phyloP scores from a whole-genome alignment of 2,797 vertebrate species.

The Mus caroli region DNA sequence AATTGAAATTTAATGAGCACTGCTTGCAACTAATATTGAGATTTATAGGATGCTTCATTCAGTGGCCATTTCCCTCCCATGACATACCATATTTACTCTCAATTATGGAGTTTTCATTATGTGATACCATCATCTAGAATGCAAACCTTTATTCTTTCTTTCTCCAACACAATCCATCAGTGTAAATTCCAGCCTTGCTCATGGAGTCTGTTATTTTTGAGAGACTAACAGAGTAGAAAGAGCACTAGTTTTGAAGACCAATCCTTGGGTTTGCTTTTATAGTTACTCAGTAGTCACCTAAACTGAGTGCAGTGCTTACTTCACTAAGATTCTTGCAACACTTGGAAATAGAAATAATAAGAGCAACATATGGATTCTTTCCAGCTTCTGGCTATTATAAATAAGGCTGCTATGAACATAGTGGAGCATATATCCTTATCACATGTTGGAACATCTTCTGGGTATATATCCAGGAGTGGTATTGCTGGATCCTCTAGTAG shows the following conservation, averaged over 20 bases:
- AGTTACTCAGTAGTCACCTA: not conserved
- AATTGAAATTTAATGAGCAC: constrained; percentile 22
- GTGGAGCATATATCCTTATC: too few relatives aligned
- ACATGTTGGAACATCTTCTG: too few relatives aligned
- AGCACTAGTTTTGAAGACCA: not conserved
- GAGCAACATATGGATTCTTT: not conserved
- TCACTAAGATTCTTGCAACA: not conserved
- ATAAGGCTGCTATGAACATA: too few relatives aligned
- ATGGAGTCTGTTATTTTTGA: not conserved
- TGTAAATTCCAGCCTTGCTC: not conserved
- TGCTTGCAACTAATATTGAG: constrained; percentile 32
- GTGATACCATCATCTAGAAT: not conserved
- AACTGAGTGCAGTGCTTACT: not conserved
- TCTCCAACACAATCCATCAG: not conserved
- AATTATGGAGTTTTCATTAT: not conserved
- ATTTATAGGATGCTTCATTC: not conserved
- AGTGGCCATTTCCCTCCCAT: not conserved
- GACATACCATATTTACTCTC: not conserved
- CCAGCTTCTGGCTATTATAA: too few relatives aligned
- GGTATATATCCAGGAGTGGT: too few relatives aligned
- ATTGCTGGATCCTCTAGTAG: too few relatives aligned
- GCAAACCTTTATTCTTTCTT: not conserved
- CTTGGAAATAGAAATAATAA: not conserved
- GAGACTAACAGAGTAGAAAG: not conserved
- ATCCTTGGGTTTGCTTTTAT: not conserved